Evolutionary conservation across 2,113 vertebrate species (phyloP).

Genomic region (Fulica atra): DNA sequence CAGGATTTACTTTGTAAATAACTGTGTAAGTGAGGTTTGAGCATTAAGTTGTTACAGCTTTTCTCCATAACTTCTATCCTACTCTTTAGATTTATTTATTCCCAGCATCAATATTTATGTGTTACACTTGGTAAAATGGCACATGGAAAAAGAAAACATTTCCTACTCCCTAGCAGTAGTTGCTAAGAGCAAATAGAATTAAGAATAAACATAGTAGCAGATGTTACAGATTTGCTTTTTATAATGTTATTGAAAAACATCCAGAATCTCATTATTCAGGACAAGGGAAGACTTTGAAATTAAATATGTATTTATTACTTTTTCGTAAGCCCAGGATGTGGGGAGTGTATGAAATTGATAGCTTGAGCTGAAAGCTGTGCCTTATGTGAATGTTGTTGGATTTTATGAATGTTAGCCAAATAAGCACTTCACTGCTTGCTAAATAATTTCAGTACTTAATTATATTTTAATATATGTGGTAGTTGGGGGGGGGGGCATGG

Average conservation of each 20-base stretch:
- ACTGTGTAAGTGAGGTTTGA: neutral
- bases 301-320: neutral
- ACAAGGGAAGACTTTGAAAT: neutral
- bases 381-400: neutral
- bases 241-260: neutral
- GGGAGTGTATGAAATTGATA: neutral
- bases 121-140: neutral
- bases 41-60: neutral
- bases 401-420: neutral
- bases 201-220: neutral
- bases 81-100: neutral
- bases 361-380: neutral
- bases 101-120: neutral
- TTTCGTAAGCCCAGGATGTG: neutral
- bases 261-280: neutral
- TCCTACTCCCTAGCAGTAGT: neutral
- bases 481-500: too few species aligned
- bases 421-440: neutral
- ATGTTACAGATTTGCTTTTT: neutral
- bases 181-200: neutral
- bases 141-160: neutral
- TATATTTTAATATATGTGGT: neutral
- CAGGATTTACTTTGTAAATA: neutral
- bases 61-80: neutral
- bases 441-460: neutral